These are phyloP conservation scores for Gryon sp. DNA, from an alignment of 1,140 invertebrate genomes.

Conservation along the genomic window DNA sequence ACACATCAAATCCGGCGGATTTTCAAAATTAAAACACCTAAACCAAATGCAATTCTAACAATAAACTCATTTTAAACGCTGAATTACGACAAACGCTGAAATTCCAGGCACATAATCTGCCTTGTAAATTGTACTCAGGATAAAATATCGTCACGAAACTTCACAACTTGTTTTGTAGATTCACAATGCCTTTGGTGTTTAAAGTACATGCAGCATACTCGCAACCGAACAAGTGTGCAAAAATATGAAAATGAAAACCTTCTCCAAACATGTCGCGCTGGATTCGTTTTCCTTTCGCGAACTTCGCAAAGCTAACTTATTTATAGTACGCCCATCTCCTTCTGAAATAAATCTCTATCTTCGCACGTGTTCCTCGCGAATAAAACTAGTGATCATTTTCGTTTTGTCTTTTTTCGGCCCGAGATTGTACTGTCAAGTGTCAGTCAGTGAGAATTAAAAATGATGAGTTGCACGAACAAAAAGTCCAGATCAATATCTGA, in stretches of 20 bases:
- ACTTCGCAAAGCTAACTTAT: slow-evolving; percentile 52
- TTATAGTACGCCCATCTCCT: slow-evolving; percentile 40
- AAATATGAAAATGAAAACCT: slow-evolving; percentile 65
- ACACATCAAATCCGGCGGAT: slow-evolving; percentile 14
- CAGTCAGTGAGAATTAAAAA: slow-evolving; percentile 28
- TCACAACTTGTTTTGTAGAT: slow-evolving; percentile 63
- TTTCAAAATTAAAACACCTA: slow-evolving; percentile 21
- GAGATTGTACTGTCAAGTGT: slow-evolving; percentile 40
- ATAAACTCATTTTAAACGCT: slow-evolving; percentile 58
- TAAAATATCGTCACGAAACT: slow-evolving; percentile 65
- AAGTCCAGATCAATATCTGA: no score
- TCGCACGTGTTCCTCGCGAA: slow-evolving; percentile 24
- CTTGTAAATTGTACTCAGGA: slow-evolving; percentile 63
- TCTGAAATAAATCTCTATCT: slow-evolving; percentile 47
- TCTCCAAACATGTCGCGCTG: slow-evolving; percentile 44
- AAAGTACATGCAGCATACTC: slow-evolving; percentile 31
- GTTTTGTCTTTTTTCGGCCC: slow-evolving; percentile 9
- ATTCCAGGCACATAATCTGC: slow-evolving; percentile 59
- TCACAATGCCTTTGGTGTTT: slow-evolving; percentile 60
- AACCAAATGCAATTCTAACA: slow-evolving; percentile 31
- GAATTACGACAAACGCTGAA: slow-evolving; percentile 52
- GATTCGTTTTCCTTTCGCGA: slow-evolving; percentile 52
- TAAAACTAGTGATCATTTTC: slow-evolving; percentile 30
- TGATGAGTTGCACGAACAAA: neutral
- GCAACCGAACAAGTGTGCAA: slow-evolving; percentile 42